Evolutionary conservation across 2,797 vertebrate species (phyloP).

Genomic region (Labroides dimidiatus): DNA sequence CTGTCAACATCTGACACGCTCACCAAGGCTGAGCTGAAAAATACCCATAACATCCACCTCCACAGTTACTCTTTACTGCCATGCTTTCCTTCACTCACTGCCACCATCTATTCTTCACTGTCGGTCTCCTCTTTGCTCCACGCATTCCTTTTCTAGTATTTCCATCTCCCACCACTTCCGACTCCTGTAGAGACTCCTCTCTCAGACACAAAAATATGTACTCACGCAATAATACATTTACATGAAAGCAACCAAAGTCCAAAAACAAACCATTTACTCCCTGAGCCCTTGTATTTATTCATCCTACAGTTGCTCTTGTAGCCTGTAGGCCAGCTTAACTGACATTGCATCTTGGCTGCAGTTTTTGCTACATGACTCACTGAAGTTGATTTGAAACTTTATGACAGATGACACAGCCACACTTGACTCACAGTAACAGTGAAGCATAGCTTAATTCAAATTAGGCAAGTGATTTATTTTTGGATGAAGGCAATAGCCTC

Average conservation of each 20-base stretch:
- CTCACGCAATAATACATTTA: slow-evolving; percentile 22
- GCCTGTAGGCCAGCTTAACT: slow-evolving; percentile 55
- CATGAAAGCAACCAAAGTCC: slow-evolving; percentile 1
- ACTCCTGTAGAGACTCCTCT: slow-evolving; percentile 19
- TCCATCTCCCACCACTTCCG: slow-evolving; percentile 44
- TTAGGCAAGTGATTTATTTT: slow-evolving; percentile 72
- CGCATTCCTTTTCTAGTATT: slow-evolving; percentile 40
- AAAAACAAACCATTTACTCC: slow-evolving; percentile 31
- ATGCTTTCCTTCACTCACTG: slow-evolving; percentile 62
- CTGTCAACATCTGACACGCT: slow-evolving; percentile 76
- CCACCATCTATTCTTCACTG: slow-evolving; percentile 65
- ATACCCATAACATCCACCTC: slow-evolving; percentile 70
- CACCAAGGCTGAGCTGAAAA: slow-evolving; percentile 72
- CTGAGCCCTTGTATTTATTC: slow-evolving; percentile 26
- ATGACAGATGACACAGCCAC: slow-evolving; percentile 75
- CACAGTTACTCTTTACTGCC: slow-evolving; percentile 64
- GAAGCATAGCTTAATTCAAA: slow-evolving; percentile 74
- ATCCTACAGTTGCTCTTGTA: slow-evolving; percentile 35
- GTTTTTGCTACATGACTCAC: slow-evolving; percentile 74
- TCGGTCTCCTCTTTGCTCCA: slow-evolving; percentile 61
- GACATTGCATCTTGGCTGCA: slow-evolving; percentile 63
- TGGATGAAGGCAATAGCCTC: slow-evolving; percentile 55
- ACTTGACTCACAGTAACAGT: slow-evolving; percentile 74
- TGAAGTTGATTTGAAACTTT: slow-evolving; percentile 73
- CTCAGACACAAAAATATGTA: slow-evolving; percentile 15